These are phyloP conservation scores for Synanthedon vespiformis DNA, from an alignment of 2,888 invertebrate species.

Conservation along the genomic window DNA sequence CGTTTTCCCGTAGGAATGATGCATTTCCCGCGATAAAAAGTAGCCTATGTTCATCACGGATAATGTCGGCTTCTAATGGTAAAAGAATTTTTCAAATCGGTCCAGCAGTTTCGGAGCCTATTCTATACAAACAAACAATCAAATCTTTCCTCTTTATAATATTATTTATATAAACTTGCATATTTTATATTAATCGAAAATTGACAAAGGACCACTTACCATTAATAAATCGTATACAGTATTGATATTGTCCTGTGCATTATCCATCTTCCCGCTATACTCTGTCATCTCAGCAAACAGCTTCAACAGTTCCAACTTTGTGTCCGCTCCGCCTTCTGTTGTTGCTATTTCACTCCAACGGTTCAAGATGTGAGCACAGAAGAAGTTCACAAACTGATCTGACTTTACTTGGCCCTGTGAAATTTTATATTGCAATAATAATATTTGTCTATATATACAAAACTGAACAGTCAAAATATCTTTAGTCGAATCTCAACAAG, in stretches of 20 bases:
- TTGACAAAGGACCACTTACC: slow-evolving; percentile 60
- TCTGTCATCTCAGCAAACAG: slow-evolving; percentile 88
- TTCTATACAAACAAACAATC: too few species aligned
- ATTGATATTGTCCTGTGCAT: slow-evolving; percentile 79
- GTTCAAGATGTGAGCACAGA: slow-evolving; percentile 86
- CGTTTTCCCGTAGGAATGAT: too few species aligned
- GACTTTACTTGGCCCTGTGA: slow-evolving; percentile 86
- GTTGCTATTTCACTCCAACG: slow-evolving; percentile 76
- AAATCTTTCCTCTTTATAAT: too few species aligned
- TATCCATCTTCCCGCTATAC: slow-evolving; percentile 81
- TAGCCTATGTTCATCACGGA: too few species aligned
- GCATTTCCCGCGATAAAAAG: too few species aligned
- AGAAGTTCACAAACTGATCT: slow-evolving; percentile 84
- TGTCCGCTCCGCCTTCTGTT: slow-evolving; percentile 70
- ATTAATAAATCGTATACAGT: slow-evolving; percentile 82
- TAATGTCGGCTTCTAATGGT: too few species aligned
- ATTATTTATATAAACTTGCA: too few species aligned
- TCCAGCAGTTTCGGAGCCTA: too few species aligned
- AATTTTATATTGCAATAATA: slow-evolving; percentile 1
- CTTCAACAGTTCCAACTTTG: slow-evolving; percentile 84
- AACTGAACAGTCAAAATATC: slow-evolving; percentile 1
- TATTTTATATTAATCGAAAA: too few species aligned
- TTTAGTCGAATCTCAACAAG: too few species aligned
- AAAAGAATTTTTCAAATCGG: too few species aligned
- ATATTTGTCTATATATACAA: slow-evolving; percentile 1